Evolutionary conservation across 2,888 invertebrate genomes (phyloP), one percentile per base, ranked within the genome.

Genomic region (Dryomyza anilis): DNA sequence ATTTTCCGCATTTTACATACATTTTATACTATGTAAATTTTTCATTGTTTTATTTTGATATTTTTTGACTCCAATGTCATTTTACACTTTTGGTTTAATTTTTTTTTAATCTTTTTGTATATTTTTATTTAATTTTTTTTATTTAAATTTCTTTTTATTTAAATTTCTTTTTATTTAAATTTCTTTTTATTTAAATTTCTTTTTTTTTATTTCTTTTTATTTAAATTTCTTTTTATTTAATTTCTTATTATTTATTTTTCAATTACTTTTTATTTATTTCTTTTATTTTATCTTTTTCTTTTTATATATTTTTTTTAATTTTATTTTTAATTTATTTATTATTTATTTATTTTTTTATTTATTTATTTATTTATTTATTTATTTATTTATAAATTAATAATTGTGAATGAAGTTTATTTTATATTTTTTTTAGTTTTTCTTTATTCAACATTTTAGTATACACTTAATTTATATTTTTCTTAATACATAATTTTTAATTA

Each of bases 341-440:
- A 33, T 39, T 45, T 39, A 7, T 6, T 39, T 53, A 50, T 56
- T 6, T 52, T 52, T 61, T 12, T 50, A 48, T 62, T 46, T 30
- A 52, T 14, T 39, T 14, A 33, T 12, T 33, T 12, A 12, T 33
- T 12, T 12, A 12, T 53, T 27, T 50, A 30, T 27, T 33, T 33
- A 8, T n/a, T n/a, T n/a, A n/a, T n/a, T n/a, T n/a, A n/a, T n/a
- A n/a, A n/a, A n/a, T n/a, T n/a, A n/a, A n/a, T n/a, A n/a, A n/a
- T n/a, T n/a, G n/a, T n/a, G n/a, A n/a, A n/a, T n/a, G n/a, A n/a
- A n/a, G n/a, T n/a, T n/a, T n/a, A n/a, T n/a, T n/a, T n/a, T n/a
- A n/a, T n/a, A n/a, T n/a, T n/a, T n/a, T n/a, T n/a, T n/a, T n/a
- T n/a, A n/a, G n/a, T n/a, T n/a, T n/a, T n/a, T n/a, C n/a, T n/a